Evolutionary conservation across 2,888 invertebrate species (phyloP), one percentile per base, ranked within the genome.

Genomic region (Tipula helvola): DNA sequence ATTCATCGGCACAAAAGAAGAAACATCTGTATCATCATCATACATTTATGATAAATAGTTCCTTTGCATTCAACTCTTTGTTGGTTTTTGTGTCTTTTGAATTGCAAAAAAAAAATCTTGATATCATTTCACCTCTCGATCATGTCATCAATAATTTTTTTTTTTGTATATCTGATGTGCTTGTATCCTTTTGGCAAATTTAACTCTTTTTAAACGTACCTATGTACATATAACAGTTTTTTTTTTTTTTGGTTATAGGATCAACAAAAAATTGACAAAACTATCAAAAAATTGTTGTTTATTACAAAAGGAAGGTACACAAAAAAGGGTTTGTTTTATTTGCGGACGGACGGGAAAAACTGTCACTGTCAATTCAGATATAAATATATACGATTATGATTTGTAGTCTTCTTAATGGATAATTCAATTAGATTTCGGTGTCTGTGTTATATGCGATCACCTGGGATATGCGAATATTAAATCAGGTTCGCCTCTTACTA

Each of bases 21-120:
- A 71, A 71, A 71, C 71, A 71, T 71, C 71, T 71, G 71, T 71
- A 71, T 71, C 57, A 52, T 52, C n/a, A 28, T 52, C 52, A 71
- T 71, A 71, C 71, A 71, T 71, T 71, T 71, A 71, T 71, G 71
- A 71, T 71, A 71, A 71, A 71, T 71, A 71, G 71, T 71, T 71
- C 28, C 71, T 71, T 71, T 71, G 28, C 71, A 71, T 28, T 71
- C 7, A 71, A 3, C 71, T 71, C 71, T 71, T 71, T 71, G 71
- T 71, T 71, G 71, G 71, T 71, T 71, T 71, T 71, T 71, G 71
- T 71, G 71, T 71, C 71, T 71, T 71, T 71, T 71, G 28, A 57
- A 71, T 71, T 71, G 71, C 28, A 71, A 18, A 18, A 71, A 71
- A 71, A 71, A 71, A 71, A 71, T 71, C 71, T 71, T 71, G 71